phyloP scores from a whole-genome alignment of 2,888 invertebrate species.

The Monoplex corrugatus region DNA sequence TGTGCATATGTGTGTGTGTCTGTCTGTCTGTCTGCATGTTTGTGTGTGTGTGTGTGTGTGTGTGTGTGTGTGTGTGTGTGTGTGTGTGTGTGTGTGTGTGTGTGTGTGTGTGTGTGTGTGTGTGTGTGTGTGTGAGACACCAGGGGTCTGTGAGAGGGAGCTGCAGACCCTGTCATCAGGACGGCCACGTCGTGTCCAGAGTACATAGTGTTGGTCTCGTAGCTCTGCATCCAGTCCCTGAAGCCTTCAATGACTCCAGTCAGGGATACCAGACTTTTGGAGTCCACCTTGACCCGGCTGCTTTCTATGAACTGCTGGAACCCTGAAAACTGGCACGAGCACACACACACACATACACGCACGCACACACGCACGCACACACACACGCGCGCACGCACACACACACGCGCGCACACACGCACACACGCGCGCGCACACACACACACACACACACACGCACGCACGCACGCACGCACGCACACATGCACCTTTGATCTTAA shows the following conservation, averaged over 20 bases:
- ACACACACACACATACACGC: background rate
- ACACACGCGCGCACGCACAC: background rate
- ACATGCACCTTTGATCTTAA: too few species aligned
- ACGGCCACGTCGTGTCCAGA: conserved; percentile 69
- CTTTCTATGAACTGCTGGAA: conserved; percentile 74
- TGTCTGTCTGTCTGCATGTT: too few species aligned
- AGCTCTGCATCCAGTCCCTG: conserved; percentile 53
- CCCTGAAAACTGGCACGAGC: conserved; percentile 60
- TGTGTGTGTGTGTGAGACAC: background rate
- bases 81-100: background rate
- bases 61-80: background rate
- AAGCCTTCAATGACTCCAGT: conserved; percentile 68
- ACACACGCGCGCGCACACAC: background rate
- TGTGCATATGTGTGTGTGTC: too few species aligned
- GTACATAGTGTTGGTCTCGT: conserved; percentile 54
- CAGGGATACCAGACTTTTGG: conserved; percentile 65
- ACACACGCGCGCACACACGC: conserved; percentile 4
- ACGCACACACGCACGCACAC: background rate
- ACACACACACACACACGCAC: conserved; percentile 10
- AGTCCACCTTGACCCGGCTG: conserved; percentile 65
- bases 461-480: background rate
- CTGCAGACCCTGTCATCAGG: conserved; percentile 68
- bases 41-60: too few species aligned
- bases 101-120: background rate
- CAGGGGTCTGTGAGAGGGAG: background rate